These are phyloP conservation scores for Ochotona princeps DNA, from an alignment of 2,113 vertebrate genomes.

Conservation along the genomic window DNA sequence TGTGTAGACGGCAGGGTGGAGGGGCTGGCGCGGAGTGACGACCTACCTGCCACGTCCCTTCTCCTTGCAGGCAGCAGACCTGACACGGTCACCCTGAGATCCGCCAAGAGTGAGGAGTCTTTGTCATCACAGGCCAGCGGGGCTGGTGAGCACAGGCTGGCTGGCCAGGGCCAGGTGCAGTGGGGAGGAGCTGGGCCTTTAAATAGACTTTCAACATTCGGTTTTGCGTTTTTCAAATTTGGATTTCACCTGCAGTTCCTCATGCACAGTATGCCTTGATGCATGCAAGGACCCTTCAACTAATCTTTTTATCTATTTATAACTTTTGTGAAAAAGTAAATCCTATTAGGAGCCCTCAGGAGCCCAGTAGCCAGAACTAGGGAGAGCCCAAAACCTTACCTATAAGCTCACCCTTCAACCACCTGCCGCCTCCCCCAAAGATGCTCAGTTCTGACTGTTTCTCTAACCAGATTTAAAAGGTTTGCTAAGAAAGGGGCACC, in stretches of 20 bases:
- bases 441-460: not conserved
- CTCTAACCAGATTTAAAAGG: not conserved
- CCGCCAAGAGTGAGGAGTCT: constrained; percentile 90
- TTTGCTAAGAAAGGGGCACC: not conserved
- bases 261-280: not conserved
- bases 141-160: constrained; percentile 80
- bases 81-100: constrained; percentile 88
- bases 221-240: not conserved
- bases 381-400: not conserved
- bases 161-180: not conserved
- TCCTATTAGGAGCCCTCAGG: not conserved
- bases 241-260: not conserved
- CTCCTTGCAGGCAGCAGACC: constrained; percentile 76
- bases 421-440: not conserved
- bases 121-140: constrained; percentile 89
- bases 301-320: constrained; percentile 1
- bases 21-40: not conserved
- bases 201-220: not conserved
- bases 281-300: not conserved
- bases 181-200: not conserved
- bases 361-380: not conserved
- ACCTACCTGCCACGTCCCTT: not conserved
- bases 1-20: rapidly evolving
- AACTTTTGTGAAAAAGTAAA: not conserved
- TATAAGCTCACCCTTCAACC: not conserved